Conservation (phyloP, 2,797 vertebrate species). For the Nannoperca australis region DNA sequence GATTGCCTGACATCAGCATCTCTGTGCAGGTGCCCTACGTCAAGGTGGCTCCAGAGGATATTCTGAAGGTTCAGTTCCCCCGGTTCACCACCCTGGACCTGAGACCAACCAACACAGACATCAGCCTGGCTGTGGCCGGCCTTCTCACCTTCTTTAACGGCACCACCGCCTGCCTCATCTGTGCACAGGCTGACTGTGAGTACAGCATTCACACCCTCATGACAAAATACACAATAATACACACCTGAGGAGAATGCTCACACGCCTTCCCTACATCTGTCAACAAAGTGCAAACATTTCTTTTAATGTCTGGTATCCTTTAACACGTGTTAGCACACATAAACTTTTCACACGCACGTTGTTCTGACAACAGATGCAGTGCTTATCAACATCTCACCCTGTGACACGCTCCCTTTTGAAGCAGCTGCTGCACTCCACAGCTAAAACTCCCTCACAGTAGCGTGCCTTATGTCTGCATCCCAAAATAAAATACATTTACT, state of each 20-base stretch:
- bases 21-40: conserved; percentile 94
- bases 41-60: conserved; percentile 97
- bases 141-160: conserved; percentile 97
- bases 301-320: conserved; percentile 53
- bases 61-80: conserved; percentile 95
- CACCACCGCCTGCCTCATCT: conserved; percentile 98
- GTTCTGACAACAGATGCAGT: conserved; percentile 66
- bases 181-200: conserved; percentile 98
- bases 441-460: conserved; percentile 38
- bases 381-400: conserved; percentile 63
- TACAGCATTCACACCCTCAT: conserved; percentile 60
- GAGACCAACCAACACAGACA: conserved; percentile 96
- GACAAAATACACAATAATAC: conserved; percentile 19
- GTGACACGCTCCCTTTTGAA: conserved; percentile 54
- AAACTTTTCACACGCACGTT: conserved; percentile 32
- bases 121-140: conserved; percentile 95
- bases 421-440: conserved; percentile 61
- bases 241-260: conserved; percentile 28
- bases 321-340: conserved; percentile 53
- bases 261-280: conserved; percentile 41
- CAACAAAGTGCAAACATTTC: conserved; percentile 54
- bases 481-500: conserved; percentile 47
- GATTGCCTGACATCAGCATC: conserved; percentile 31
- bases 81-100: conserved; percentile 98
- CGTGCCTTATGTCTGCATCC: conserved; percentile 6